Conservation (phyloP, 1,140 invertebrate genomes). For the Sogatella furcifera region DNA sequence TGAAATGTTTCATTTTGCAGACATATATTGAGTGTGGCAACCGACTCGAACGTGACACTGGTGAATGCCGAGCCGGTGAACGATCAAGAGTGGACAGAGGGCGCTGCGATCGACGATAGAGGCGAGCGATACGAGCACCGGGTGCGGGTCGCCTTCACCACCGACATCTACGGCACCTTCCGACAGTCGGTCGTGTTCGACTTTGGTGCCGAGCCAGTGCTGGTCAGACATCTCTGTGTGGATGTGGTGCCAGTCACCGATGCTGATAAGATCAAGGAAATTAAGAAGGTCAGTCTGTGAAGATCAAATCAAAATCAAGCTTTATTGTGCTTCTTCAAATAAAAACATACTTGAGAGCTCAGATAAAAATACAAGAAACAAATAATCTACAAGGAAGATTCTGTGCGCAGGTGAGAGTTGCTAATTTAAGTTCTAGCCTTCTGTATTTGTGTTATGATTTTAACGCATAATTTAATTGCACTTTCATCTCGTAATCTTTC, state of each 20-base stretch:
- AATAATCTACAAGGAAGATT: too few species aligned
- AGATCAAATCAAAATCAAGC: too few species aligned
- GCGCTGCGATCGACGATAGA: neutral
- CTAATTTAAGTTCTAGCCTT: too few species aligned
- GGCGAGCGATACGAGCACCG: slow-evolving; percentile 38
- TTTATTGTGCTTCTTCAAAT: too few species aligned
- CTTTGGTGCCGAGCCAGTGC: slow-evolving; percentile 56
- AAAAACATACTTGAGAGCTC: too few species aligned
- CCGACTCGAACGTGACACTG: slow-evolving; percentile 1
- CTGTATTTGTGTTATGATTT: too few species aligned
- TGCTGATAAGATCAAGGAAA: slow-evolving; percentile 53
- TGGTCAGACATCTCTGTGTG: slow-evolving; percentile 61
- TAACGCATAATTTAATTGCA: too few species aligned
- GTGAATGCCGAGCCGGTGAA: slow-evolving; percentile 24
- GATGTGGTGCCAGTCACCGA: slow-evolving; percentile 63
- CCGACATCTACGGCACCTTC: slow-evolving; percentile 69
- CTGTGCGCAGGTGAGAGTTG: too few species aligned
- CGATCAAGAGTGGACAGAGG: slow-evolving; percentile 46
- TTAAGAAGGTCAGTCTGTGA: slow-evolving; percentile 35
- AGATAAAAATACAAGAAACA: too few species aligned
- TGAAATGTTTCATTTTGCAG: neutral
- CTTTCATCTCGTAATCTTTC: too few species aligned
- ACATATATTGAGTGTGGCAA: neutral
- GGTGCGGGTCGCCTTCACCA: slow-evolving; percentile 56
- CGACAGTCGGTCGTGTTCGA: slow-evolving; percentile 70